Conservation (phyloP, 1,140 invertebrate genomes). For the Paralvinella palmiformis region DNA sequence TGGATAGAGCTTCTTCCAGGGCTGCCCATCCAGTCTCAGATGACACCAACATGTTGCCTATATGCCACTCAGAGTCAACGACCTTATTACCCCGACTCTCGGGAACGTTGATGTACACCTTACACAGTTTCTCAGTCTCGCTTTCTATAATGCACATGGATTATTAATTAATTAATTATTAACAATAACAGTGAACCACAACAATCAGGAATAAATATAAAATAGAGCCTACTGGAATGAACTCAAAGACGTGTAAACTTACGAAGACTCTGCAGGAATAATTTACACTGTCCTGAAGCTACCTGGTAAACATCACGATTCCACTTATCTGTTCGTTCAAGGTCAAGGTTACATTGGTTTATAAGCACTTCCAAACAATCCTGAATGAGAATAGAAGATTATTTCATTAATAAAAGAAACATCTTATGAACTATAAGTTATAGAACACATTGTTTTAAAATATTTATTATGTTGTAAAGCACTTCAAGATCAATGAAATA, state of each 20-base stretch:
- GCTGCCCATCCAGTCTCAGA: slow-evolving; percentile 30
- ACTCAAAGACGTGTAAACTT: slow-evolving; percentile 1
- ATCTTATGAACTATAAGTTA: too few species aligned
- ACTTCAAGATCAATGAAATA: too few species aligned
- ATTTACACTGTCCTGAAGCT: slow-evolving; percentile 32
- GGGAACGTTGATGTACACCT: too few species aligned
- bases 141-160: too few species aligned
- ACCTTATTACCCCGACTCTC: too few species aligned
- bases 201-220: not conserved
- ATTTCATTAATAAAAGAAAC: too few species aligned
- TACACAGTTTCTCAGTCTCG: too few species aligned
- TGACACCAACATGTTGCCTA: slow-evolving; percentile 32
- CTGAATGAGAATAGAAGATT: not conserved
- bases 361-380: slow-evolving; percentile 13
- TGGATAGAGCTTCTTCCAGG: slow-evolving; percentile 30
- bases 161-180: too few species aligned
- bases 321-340: slow-evolving; percentile 28
- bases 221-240: not conserved
- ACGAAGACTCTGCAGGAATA: slow-evolving; percentile 31
- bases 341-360: slow-evolving; percentile 1
- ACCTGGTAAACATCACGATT: slow-evolving; percentile 32
- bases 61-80: too few species aligned
- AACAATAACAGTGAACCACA: too few species aligned
- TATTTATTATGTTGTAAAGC: too few species aligned
- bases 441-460: too few species aligned